Conservation (phyloP, 2,888 invertebrate species). For the Drosophila demipolita region DNA sequence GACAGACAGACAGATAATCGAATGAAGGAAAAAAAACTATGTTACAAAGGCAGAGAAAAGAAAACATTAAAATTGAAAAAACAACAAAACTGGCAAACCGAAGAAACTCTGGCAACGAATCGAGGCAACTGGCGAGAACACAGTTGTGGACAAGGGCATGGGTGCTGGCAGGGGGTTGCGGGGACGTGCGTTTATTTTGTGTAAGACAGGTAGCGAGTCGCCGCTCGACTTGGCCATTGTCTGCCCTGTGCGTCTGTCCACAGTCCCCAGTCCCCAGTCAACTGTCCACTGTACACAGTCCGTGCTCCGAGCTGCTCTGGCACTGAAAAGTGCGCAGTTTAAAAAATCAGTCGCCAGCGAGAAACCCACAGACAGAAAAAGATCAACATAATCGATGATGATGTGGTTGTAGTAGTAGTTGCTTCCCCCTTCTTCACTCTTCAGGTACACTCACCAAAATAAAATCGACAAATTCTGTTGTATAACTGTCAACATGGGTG, state of each 20-base stretch:
- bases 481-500: too few species aligned
- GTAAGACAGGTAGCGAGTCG: constrained; percentile 77
- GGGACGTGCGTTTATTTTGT: constrained; percentile 78
- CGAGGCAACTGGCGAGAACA: constrained; percentile 58
- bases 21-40: constrained; percentile 59
- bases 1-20: constrained; percentile 31
- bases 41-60: constrained; percentile 66
- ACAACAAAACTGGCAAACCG: constrained; percentile 48
- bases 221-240: constrained; percentile 65
- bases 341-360: constrained; percentile 53
- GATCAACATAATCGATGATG: constrained; percentile 80
- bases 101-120: constrained; percentile 49
- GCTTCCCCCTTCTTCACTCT: background rate
- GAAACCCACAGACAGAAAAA: constrained; percentile 62
- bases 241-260: constrained; percentile 24
- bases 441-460: background rate
- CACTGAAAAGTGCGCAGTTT: constrained; percentile 73
- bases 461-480: background rate
- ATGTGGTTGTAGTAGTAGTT: constrained; percentile 61
- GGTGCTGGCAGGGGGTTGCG: constrained; percentile 10
- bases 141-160: constrained; percentile 4
- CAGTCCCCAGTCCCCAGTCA: background rate
- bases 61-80: constrained; percentile 60
- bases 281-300: constrained; percentile 7
- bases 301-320: constrained; percentile 23